These are phyloP conservation scores for Nymphalis io DNA, from an alignment of 1,140 invertebrate genomes.

Conservation along the genomic window DNA sequence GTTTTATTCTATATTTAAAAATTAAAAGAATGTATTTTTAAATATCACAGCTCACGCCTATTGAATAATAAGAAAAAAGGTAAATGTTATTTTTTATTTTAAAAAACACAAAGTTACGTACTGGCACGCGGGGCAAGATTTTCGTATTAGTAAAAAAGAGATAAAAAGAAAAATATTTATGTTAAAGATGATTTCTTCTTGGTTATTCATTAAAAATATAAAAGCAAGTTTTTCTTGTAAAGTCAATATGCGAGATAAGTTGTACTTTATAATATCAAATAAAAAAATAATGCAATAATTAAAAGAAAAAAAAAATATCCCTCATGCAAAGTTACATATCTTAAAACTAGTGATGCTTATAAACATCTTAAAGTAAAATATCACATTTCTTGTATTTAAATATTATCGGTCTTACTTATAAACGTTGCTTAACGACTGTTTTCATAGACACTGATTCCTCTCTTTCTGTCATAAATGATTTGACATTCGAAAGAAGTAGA, in stretches of 20 bases:
- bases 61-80: neutral
- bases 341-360: conserved; percentile 9
- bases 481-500: too few species aligned
- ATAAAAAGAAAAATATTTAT: neutral
- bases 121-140: neutral
- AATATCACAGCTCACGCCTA: conserved; percentile 12
- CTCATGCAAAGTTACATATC: neutral
- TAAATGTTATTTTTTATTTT: neutral
- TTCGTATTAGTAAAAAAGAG: neutral
- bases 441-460: too few species aligned
- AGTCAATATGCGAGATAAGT: too few species aligned
- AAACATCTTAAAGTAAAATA: conserved; percentile 31
- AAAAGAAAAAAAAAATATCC: neutral
- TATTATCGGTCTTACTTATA: too few species aligned
- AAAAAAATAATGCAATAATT: too few species aligned
- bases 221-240: too few species aligned
- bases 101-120: neutral
- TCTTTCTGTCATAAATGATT: too few species aligned
- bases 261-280: too few species aligned
- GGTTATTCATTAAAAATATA: too few species aligned
- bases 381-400: conserved; percentile 29
- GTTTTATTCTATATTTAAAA: conserved; percentile 2
- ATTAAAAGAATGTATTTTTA: conserved; percentile 1
- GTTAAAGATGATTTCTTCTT: too few species aligned
- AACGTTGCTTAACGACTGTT: too few species aligned